Evolutionary conservation across 2,797 vertebrate species (phyloP), one percentile per base, ranked within the genome.

Genomic region (Myotis planiceps): DNA sequence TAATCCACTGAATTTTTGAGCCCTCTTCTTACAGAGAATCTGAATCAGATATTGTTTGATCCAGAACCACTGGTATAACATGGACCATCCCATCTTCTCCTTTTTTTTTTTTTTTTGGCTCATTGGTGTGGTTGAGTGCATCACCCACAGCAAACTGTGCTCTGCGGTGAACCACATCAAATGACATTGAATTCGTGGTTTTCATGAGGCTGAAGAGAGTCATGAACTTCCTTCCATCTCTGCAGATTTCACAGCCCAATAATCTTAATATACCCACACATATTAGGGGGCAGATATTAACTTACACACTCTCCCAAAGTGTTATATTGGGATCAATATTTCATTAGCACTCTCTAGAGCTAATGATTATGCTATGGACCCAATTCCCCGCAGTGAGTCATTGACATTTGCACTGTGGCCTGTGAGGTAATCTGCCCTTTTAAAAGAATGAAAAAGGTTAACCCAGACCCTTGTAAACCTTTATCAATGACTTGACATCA

Each of bases 381-480:
- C 93, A 96, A 87, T 93, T 97, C 93, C 84, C 96, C 95, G 51
- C 90, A 85, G 87, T 96, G 92, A 96, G 96, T 92, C 97, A 97
- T 88, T 97, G 97, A 96, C 97, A 97, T 97, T 97, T 97, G 97
- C 97, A 96, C 97, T 47, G 49, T 96, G 97, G 95, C 95, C 96
- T 97, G 96, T 97, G 97, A 97, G 96, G 96, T 96, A 97, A 97
- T 95, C 90, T 97, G 94, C 97, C 97, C 97, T 97, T 97, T 97
- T 95, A 96, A 96, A 96, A 69, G 97, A 96, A 96, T 96, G 81
- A 96, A 93, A 97, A 97, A 97, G 92, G 90, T 96, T 97, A 97
- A 97, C 97, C 93, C 83, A 96, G 96, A 97, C 95, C 95, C 95
- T 97, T 96, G 96, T 97, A 97, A 97, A 97, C 96, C 95, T 97